These are phyloP conservation scores for Hemichromis elongatus DNA, from an alignment of 2,113 vertebrate species.

Conservation along the genomic window DNA sequence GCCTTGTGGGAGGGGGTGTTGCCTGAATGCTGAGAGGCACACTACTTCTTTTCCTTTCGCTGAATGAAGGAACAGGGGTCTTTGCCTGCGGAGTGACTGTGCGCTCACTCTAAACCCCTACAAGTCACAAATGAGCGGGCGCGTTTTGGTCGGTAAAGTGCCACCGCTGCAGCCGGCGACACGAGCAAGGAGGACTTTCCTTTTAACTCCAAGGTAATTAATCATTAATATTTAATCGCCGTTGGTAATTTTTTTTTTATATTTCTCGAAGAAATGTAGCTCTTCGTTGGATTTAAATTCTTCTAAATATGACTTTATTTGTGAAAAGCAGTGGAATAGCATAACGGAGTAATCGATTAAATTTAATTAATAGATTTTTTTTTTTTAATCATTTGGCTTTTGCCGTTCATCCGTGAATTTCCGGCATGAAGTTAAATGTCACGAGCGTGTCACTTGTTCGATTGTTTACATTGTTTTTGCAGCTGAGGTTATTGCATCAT, in stretches of 20 bases:
- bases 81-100: neutral
- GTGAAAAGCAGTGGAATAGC: neutral
- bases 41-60: neutral
- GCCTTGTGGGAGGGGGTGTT: constrained; percentile 40
- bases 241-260: neutral
- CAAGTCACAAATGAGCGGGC: constrained; percentile 55
- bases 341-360: neutral
- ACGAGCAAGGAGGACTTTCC: constrained; percentile 29
- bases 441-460: neutral
- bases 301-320: neutral
- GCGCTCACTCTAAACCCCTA: neutral
- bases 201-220: constrained; percentile 52
- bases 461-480: neutral
- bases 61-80: neutral
- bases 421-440: neutral
- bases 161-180: constrained; percentile 36
- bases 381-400: neutral
- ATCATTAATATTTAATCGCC: neutral
- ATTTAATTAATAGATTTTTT: neutral
- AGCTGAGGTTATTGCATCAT: neutral
- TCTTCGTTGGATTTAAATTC: neutral
- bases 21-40: neutral
- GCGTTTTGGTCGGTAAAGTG: constrained; percentile 50
- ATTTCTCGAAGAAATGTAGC: neutral
- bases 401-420: neutral